Percentiles rank a stretch among this genome's conserved stretches.
These are phyloP conservation scores for Nomada fabriciana DNA, from an alignment of 2,888 invertebrate genomes.

Conservation along the genomic window DNA sequence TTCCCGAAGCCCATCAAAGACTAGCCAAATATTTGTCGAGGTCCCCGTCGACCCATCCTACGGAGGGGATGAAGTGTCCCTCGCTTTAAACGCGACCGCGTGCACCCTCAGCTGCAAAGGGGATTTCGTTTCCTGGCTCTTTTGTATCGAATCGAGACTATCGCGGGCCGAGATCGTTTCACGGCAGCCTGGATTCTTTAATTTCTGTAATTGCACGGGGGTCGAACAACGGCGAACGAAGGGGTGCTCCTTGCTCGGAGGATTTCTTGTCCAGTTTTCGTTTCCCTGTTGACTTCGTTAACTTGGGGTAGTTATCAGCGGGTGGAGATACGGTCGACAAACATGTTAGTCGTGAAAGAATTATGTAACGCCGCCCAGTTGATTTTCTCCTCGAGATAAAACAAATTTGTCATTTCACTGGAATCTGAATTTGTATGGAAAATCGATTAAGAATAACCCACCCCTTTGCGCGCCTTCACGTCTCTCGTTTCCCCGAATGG, in stretches of 20 bases:
- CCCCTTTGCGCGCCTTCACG: too few relatives aligned
- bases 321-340: not conserved
- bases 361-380: not conserved
- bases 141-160: slow-evolving; percentile 73
- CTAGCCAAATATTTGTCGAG: slow-evolving; percentile 83
- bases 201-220: slow-evolving; percentile 58
- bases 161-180: slow-evolving; percentile 55
- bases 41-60: slow-evolving; percentile 70
- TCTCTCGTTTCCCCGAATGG: not conserved
- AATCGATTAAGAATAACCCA: not conserved
- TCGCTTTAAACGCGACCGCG: slow-evolving; percentile 71
- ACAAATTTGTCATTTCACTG: not conserved
- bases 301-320: too few relatives aligned
- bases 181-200: slow-evolving; percentile 48
- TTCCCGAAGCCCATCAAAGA: slow-evolving; percentile 79
- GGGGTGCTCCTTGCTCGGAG: not conserved
- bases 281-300: not conserved
- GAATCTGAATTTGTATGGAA: not conserved
- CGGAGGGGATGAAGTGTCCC: slow-evolving; percentile 35
- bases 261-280: slow-evolving; percentile 4
- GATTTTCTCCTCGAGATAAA: not conserved
- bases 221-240: slow-evolving; percentile 1
- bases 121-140: slow-evolving; percentile 37
- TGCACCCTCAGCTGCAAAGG: slow-evolving; percentile 13
- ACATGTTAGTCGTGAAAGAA: not conserved